A percentile compares a stretch with the other conserved stretches of the same genome.
These are phyloP conservation scores for Dendronephthya gigantea DNA, from an alignment of 64 coral and sea anemone species.

Conservation along the genomic window DNA sequence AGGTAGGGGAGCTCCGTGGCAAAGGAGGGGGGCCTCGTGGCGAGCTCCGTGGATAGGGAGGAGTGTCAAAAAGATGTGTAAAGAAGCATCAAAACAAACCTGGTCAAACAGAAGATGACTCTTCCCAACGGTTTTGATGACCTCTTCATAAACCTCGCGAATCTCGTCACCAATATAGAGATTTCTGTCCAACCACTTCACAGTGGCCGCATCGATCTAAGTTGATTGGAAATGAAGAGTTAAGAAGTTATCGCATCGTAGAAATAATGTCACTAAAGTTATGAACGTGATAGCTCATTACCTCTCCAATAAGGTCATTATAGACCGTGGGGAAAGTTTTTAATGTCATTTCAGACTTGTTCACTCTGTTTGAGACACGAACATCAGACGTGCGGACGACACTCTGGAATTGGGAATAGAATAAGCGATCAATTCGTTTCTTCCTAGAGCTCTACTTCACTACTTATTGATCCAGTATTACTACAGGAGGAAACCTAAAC, in stretches of 20 bases:
- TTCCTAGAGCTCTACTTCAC: too few species aligned
- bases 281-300: constrained; percentile 22
- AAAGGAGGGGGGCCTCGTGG: too few species aligned
- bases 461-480: too few species aligned
- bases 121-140: constrained; percentile 66
- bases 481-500: too few species aligned
- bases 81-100: constrained; percentile 20
- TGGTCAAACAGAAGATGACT: constrained; percentile 74
- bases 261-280: background rate
- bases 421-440: too few species aligned
- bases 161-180: constrained; percentile 97
- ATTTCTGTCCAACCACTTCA: constrained; percentile 93
- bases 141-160: constrained; percentile 91
- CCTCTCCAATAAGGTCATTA: constrained; percentile 92
- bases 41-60: too few species aligned
- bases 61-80: too few species aligned
- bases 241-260: background rate
- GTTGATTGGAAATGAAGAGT: background rate
- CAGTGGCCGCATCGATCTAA: constrained; percentile 71
- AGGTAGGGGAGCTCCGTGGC: too few species aligned
- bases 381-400: constrained; percentile 92
- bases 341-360: constrained; percentile 74
- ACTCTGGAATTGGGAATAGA: constrained; percentile 41
- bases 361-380: constrained; percentile 86
- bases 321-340: constrained; percentile 79